Base-by-base conservation (phyloP, 2,888 invertebrate genomes). In the Camponotus fellah region DNA sequence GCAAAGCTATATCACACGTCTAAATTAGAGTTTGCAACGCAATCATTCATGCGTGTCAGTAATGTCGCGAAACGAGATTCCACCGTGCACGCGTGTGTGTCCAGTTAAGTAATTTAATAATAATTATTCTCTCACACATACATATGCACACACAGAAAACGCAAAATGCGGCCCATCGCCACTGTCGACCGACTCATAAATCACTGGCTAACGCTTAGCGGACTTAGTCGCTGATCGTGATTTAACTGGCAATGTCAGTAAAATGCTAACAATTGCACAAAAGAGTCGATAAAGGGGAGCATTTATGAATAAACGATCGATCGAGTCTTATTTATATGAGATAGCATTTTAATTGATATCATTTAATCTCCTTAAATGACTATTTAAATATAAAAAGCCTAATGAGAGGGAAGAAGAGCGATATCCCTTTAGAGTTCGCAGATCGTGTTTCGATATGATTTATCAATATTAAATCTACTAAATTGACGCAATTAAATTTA, bases 81-180 rank as follows among this genome's bases (percentile, higher is more conserved):
- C 83, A 84, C 46, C 65, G 58, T 71, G 75, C 79, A 83, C 49
- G 49, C 8, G n/a, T 53, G 49, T 75, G 76, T 37, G 53, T 68
- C 80, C 75, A 85, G 84, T 90, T 83, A 85, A 90, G 90, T 90
- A 90, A 90, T 90, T 90, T 86, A 90, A 88, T 90, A 89, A 89
- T 87, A 89, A 89, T 89, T 88, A 90, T 90, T 89, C 88, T 64
- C 83, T 82, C 80, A 69, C 26, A 26, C 26, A 26, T 26, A 26
- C 26, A 26, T 26, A 26, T 26, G 26, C 2, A 26, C 26, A 26
- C 26, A 26, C 84, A 83, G 82, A 40, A 40, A 82, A 77, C 86
- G 53, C 81, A 82, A 60, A 82, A 40, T 60, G 46, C 53, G 60
- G 72, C 79, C 71, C 85, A 87, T 82, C 86, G 81, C 77, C 46